A percentile compares a stretch with the other conserved stretches of the same genome.
Conservation (phyloP, 2,797 vertebrate species). For the Morelia viridis region DNA sequence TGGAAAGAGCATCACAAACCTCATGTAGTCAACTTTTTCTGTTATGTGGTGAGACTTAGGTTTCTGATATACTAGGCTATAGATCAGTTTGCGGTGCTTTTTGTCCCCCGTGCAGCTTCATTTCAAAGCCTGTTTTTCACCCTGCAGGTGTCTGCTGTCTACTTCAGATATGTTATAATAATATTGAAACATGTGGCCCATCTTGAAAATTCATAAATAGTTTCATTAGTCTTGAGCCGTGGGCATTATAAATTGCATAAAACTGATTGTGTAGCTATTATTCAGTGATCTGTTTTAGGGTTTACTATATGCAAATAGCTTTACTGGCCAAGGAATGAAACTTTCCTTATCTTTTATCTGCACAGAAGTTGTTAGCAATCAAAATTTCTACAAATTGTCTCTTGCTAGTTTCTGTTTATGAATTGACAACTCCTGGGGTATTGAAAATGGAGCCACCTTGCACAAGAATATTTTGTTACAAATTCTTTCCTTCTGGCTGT, state of each 20-base stretch:
- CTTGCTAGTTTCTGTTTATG: not conserved
- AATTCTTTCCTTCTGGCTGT: not conserved
- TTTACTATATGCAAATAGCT: not conserved
- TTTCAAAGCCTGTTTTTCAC: not conserved
- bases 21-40: not conserved
- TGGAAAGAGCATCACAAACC: fast-evolving
- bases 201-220: not conserved
- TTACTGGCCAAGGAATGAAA: conserved; percentile 6
- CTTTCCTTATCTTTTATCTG: not conserved
- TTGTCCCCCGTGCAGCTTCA: not conserved
- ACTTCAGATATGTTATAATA: not conserved
- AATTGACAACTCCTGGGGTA: not conserved
- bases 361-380: conserved; percentile 2
- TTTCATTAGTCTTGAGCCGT: not conserved
- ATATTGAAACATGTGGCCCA: not conserved
- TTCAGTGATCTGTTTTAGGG: not conserved
- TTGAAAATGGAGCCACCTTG: not conserved
- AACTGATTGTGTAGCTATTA: not conserved
- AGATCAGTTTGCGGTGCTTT: not conserved
- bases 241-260: not conserved
- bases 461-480: not conserved
- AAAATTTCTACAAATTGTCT: not conserved
- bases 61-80: not conserved
- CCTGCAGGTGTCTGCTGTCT: not conserved
- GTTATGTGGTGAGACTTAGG: not conserved